A percentile compares a stretch with the other conserved stretches of the same genome.
Evolutionary conservation across 2,888 invertebrate genomes (phyloP).

Genomic region (Vannuccia rotundouncinata): DNA sequence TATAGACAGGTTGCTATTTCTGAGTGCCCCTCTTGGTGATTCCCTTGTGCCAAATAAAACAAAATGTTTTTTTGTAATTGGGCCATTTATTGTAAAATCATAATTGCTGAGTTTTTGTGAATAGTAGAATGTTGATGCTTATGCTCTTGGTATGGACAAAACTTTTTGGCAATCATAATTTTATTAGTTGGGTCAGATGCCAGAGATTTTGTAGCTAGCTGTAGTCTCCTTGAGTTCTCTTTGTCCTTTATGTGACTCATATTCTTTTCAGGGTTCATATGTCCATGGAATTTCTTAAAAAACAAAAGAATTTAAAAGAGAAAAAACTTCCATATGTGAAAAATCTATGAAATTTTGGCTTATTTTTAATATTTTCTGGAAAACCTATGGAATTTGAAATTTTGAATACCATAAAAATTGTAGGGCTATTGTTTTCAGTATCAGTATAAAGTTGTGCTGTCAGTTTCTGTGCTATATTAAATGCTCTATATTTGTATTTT

Average conservation of each 20-base stretch:
- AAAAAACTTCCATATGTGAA: no score
- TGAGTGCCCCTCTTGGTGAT: background rate
- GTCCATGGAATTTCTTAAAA: no score
- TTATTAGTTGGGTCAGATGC: background rate
- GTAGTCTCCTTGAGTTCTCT: background rate
- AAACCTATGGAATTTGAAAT: no score
- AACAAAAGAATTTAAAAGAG: no score
- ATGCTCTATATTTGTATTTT: no score
- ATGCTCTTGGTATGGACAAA: background rate
- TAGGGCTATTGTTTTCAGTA: no score
- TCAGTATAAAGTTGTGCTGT: no score
- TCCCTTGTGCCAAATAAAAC: background rate
- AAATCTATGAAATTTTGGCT: no score
- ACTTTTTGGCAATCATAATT: background rate
- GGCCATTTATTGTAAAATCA: background rate
- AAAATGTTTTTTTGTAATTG: background rate
- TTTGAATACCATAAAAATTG: no score
- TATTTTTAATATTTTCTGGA: no score
- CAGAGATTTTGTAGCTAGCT: background rate
- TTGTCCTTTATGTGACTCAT: background rate
- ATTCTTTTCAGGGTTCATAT: background rate
- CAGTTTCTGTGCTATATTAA: no score
- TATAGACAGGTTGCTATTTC: background rate
- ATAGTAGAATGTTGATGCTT: background rate
- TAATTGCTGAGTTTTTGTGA: background rate